phyloP scores from a whole-genome alignment of 2,797 vertebrate genomes.

The Enoplosus armatus region DNA sequence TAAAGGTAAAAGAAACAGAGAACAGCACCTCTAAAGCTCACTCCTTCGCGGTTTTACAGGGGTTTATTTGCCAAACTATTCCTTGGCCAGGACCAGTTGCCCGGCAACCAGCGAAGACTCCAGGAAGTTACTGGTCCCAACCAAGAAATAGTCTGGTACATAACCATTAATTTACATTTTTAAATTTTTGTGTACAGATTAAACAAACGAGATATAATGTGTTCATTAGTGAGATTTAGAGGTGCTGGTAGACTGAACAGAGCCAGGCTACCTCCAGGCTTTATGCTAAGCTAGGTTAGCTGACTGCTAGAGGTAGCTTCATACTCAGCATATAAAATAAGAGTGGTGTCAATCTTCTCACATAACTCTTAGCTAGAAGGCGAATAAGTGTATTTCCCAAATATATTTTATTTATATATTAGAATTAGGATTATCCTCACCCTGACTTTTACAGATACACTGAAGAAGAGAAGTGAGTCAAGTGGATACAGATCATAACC shows the following conservation, averaged over 20 bases:
- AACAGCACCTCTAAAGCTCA: neutral
- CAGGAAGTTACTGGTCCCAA: neutral
- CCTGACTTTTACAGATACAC: neutral
- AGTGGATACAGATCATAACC: neutral
- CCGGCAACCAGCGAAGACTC: neutral
- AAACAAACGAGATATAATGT: neutral
- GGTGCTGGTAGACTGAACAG: neutral
- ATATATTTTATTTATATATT: neutral
- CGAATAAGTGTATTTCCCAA: neutral
- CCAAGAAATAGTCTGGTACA: neutral
- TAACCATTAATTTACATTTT: too few relatives aligned
- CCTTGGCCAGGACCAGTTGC: too few relatives aligned
- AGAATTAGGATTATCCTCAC: too few relatives aligned
- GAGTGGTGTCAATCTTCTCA: neutral
- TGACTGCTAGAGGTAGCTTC: neutral
- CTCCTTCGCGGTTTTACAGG: neutral
- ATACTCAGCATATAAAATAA: neutral
- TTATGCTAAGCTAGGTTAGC: conserved; percentile 4
- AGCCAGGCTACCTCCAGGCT: neutral
- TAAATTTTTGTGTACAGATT: too few relatives aligned
- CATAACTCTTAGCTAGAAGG: neutral
- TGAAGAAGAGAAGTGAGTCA: neutral
- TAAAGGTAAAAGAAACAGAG: too few relatives aligned
- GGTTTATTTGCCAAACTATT: neutral
- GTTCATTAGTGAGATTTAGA: neutral